These are phyloP conservation scores for Benthosema pterotum DNA, from an alignment of 2,797 vertebrate species.

Conservation along the genomic window DNA sequence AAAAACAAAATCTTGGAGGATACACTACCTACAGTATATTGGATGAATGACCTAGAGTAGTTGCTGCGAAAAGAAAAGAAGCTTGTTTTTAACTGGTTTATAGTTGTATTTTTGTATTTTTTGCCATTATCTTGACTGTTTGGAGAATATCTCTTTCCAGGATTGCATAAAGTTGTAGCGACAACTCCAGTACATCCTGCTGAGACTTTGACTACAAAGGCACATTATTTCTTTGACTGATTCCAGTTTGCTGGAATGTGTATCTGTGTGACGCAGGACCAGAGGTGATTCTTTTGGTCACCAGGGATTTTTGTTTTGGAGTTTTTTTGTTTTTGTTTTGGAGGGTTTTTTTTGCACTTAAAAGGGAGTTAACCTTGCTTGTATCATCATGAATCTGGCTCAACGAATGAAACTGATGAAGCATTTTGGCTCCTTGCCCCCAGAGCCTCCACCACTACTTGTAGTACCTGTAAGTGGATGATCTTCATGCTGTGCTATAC, in stretches of 20 bases:
- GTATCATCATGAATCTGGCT: constrained; percentile 64
- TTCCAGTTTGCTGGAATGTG: not conserved
- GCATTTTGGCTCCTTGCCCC: constrained; percentile 71
- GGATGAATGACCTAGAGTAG: not conserved
- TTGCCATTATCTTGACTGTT: not conserved
- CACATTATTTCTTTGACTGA: not conserved
- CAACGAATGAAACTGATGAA: constrained; percentile 70
- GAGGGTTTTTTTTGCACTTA: not conserved
- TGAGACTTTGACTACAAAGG: constrained; percentile 6
- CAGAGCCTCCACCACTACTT: constrained; percentile 66
- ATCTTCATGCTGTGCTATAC: not conserved
- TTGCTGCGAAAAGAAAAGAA: constrained; percentile 5
- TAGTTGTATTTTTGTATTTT: not conserved
- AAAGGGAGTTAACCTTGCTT: not conserved
- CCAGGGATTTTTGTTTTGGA: constrained; percentile 7
- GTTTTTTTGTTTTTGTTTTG: no score
- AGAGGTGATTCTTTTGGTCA: constrained; percentile 12
- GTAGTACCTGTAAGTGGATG: constrained; percentile 72
- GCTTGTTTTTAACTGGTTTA: not conserved
- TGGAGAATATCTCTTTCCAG: constrained; percentile 12
- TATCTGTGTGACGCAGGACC: not conserved
- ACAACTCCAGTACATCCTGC: not conserved
- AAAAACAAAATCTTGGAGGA: constrained; percentile 9
- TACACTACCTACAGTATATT: not conserved
- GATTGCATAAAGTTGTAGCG: not conserved